phyloP scores from a whole-genome alignment of 1,140 invertebrate species.

The Brachionus plicatilis region DNA sequence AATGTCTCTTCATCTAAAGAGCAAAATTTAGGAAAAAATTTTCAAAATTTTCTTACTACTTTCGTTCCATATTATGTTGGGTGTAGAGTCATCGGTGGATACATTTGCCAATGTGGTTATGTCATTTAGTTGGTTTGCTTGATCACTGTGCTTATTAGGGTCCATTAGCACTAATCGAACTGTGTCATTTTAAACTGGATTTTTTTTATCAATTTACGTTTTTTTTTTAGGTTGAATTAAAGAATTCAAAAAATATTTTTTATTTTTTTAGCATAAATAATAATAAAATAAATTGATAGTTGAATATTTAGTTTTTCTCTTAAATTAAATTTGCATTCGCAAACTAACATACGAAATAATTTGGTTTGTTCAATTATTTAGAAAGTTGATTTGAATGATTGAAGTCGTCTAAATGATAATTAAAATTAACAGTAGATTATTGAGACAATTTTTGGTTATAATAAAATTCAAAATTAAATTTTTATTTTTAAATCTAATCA shows the following conservation, averaged over 20 bases:
- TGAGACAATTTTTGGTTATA: too few relatives aligned
- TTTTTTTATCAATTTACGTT: background rate
- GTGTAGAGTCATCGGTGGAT: background rate
- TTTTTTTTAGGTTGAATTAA: background rate
- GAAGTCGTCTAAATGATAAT: background rate
- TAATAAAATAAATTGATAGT: background rate
- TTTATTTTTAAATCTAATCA: too few relatives aligned
- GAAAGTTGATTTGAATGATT: too few relatives aligned
- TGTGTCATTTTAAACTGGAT: background rate
- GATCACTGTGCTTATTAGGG: background rate
- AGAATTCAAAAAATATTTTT: background rate
- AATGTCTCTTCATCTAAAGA: conserved; percentile 20
- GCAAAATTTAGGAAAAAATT: background rate
- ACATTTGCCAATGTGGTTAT: background rate
- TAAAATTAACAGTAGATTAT: too few relatives aligned
- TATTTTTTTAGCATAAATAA: conserved; percentile 7
- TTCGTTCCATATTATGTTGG: background rate
- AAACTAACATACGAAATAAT: background rate
- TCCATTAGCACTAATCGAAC: background rate
- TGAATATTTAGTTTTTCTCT: background rate
- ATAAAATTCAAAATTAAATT: too few relatives aligned
- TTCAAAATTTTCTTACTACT: background rate
- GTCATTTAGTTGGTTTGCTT: background rate
- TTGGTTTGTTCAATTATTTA: too few relatives aligned
- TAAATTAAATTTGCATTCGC: background rate